Evolutionary conservation across 2,888 invertebrate species (phyloP), one percentile per base, ranked within the genome.

Genomic region (Heliconius ismenius): DNA sequence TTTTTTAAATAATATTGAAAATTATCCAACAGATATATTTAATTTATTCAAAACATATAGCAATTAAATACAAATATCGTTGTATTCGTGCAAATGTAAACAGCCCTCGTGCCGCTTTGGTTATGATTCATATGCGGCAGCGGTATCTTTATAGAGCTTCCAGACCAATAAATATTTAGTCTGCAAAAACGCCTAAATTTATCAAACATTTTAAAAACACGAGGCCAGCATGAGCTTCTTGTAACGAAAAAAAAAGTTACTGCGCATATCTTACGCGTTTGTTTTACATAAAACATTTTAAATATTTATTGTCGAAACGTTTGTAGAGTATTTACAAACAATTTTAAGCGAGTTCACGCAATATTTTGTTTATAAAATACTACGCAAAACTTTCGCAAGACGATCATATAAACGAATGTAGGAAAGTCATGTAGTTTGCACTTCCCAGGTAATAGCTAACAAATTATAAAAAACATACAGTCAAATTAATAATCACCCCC

Each of bases 1-100:
- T 49, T 49, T 21, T 49, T 49, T 49, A 3, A 21, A 18, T 7
- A 18, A 39, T 2, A 11, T 39, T 39, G 3, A 39, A 39, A 77
- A 81, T 82, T 75, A 78, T 81, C 82, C 81, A 76, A 77, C 77
- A 80, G 76, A 80, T 82, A 81, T 84, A 82, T 83, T 87, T 90
- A 88, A 92, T 92, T 89, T 90, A 90, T 89, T 89, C 86, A 83
- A 85, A 88, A 84, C 86, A 89, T 90, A 90, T 89, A 90, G 87
- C 89, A 92, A 92, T 90, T 91, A 90, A 86, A 85, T 84, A 86
- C 84, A 84, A 86, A 81, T 86, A 85, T 89, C 81, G 80, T 81
- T 84, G 84, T 88, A 81, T 80, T 80, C 88, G 90, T 90, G 91
- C 89, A 88, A 92, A 92, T 90, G 89, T 85, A 87, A 86, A 89